Evolutionary conservation across 1,140 invertebrate genomes (phyloP), one percentile per base, ranked within the genome.

Genomic region (Glossosoma conforme): DNA sequence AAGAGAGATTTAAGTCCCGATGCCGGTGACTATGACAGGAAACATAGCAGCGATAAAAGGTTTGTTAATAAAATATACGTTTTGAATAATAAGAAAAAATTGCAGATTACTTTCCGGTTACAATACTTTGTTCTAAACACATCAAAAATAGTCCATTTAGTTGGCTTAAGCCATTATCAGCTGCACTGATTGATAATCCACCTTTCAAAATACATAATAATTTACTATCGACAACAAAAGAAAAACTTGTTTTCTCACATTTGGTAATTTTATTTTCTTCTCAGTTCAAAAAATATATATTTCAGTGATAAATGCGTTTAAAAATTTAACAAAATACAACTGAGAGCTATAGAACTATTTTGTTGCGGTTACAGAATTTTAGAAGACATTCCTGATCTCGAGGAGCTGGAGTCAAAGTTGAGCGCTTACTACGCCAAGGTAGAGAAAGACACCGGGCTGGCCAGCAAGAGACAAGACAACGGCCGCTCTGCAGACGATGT

Each of bases 361-460:
- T n/a, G n/a, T n/a, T n/a, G n/a, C n/a, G n/a, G 38, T 49, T 60
- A 22, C 46, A 74, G 77, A 58, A 72, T 77, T 56, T 64, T 81
- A 56, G 78, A 80, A 53, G 77, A 76, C 53, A 71, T 87, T 60
- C 80, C 83, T 10, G 85, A 86, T 60, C 68, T 88, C 30, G 85
- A 87, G 61, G 85, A 88, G 61, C 66, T 88, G 44, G 84, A 88
- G 65, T 84, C 82, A 3, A 87, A 87, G 63, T 72, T 89, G 52
- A 83, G 70, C 68, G 85, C 85, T 41, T 88, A 87, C 68, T 87
- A 87, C 69, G 81, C 84, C 20, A 83, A 85, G 72, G 78, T 87
- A 48, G 85, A 87, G 58, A 86, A 87, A 69, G 83, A 84, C 62
- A 74, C 73, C 14, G 74, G 75, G 1, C 62, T 74, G 2, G 59